Base-by-base conservation (phyloP, 2,888 invertebrate genomes). In the Drosophila diplacantha region DNA sequence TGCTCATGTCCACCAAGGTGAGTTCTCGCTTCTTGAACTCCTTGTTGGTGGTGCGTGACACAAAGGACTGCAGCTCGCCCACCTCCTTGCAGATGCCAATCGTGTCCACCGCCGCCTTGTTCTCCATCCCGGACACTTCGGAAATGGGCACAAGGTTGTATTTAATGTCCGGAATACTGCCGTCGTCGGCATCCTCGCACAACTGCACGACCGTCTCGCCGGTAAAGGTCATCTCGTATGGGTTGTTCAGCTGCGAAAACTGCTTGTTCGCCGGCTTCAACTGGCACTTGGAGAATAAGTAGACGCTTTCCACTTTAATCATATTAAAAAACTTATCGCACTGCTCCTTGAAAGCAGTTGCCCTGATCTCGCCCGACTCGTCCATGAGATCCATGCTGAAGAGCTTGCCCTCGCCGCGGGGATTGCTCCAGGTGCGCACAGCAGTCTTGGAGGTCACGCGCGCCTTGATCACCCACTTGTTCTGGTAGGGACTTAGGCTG, bases 201-300 rank as follows among this genome's bases (percentile, higher is more conserved):
- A 89, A 89, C 5, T 91, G 90, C 0, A 92, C 90, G 0, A 90
- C 90, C 0, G 96, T 93, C 43, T 98, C 96, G 8, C 89, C 88
- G 12, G 90, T 92, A 83, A 98, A 92, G 2, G 96, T 94, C 93
- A 99, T 94, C 88, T 99, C 99, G 84, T 98, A 99, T 86, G 99
- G 98, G 86, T 98, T 97, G 73, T 95, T 95, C 7, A 97, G 87
- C 35, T 90, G 91, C 32, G 92, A 91, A 87, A 91, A 99, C 84
- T 95, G 93, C 85, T 97, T 98, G 88, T 99, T 98, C 0, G 99
- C 98, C 2, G 95, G 92, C 87, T 98, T 98, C n/a, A 99, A 88
- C 44, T 90, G 90, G 69, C 95, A 95, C 67, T 93, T 93, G 44
- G 94, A 94, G 66, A 99, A 92, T 86, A 92, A 96, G 87, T 97